Conservation (phyloP, 2,888 invertebrate species). For the Tenthredo notha region DNA sequence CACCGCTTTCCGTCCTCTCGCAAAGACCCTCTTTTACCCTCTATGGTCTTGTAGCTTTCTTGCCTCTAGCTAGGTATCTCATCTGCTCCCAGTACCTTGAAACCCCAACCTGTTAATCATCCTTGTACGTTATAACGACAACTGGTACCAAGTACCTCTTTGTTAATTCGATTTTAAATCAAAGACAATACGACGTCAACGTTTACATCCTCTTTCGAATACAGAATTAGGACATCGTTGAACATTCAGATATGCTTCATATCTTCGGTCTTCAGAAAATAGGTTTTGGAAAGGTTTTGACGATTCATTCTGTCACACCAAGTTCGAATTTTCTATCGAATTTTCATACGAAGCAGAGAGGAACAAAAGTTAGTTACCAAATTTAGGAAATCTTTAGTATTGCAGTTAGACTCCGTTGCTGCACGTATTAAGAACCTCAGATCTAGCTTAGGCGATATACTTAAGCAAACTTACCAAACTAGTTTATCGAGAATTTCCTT, state of each 20-base stretch:
- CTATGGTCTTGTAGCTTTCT: conserved; percentile 41
- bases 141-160: background rate
- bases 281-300: background rate
- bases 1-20: conserved; percentile 40
- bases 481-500: conserved; percentile 74
- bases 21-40: conserved; percentile 57
- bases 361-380: background rate
- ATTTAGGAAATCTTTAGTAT: background rate
- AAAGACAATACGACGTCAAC: background rate
- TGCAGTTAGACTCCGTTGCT: background rate
- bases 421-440: background rate
- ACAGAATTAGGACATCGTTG: background rate
- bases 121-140: background rate
- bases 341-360: background rate
- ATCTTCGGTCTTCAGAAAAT: background rate
- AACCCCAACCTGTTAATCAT: conserved; percentile 52
- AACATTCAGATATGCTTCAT: background rate
- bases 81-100: background rate
- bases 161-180: background rate
- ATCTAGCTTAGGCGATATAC: background rate
- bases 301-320: background rate
- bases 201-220: background rate
- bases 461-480: conserved; percentile 69
- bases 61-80: background rate
- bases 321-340: background rate